Conservation (phyloP, 64 coral and sea anemone genomes). For the Porites australiensis region DNA sequence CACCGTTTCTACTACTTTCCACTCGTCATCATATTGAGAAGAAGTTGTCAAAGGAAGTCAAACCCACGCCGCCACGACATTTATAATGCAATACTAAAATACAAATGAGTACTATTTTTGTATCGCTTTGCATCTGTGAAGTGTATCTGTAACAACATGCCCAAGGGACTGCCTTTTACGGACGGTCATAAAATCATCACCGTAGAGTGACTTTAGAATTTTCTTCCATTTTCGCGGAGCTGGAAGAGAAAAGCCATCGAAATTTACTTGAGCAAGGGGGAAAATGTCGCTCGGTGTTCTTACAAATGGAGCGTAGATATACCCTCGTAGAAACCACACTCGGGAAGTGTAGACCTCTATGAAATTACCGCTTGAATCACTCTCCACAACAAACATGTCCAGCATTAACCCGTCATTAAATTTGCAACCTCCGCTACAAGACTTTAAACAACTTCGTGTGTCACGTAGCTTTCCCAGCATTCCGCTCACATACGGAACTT, state of each 20-base stretch:
- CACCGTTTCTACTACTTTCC: too few species aligned
- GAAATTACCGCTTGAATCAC: conserved; percentile 26
- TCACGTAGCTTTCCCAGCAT: conserved; percentile 41
- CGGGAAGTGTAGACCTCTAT: not conserved
- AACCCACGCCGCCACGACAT: too few species aligned
- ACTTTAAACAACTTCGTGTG: conserved; percentile 28
- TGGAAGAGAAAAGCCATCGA: conserved; percentile 63
- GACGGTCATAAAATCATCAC: conserved; percentile 35
- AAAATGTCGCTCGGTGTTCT: conserved; percentile 12
- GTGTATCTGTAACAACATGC: conserved; percentile 38
- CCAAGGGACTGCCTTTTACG: not conserved
- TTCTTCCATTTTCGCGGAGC: conserved; percentile 59
- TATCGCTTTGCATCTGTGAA: conserved; percentile 32
- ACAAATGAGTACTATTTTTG: too few species aligned
- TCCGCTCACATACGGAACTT: not conserved
- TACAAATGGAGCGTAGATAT: not conserved
- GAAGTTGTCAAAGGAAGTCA: too few species aligned
- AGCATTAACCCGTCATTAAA: conserved; percentile 41
- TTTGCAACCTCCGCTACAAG: conserved; percentile 13
- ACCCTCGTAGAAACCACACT: not conserved
- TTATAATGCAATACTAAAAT: too few species aligned
- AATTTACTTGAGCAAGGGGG: conserved; percentile 44
- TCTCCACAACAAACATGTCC: conserved; percentile 43
- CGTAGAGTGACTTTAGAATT: conserved; percentile 40
- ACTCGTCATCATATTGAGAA: too few species aligned